A percentile compares a stretch with the other conserved stretches of the same genome.
These are phyloP conservation scores for Deilephila elpenor DNA, from an alignment of 2,888 invertebrate species.

Conservation along the genomic window DNA sequence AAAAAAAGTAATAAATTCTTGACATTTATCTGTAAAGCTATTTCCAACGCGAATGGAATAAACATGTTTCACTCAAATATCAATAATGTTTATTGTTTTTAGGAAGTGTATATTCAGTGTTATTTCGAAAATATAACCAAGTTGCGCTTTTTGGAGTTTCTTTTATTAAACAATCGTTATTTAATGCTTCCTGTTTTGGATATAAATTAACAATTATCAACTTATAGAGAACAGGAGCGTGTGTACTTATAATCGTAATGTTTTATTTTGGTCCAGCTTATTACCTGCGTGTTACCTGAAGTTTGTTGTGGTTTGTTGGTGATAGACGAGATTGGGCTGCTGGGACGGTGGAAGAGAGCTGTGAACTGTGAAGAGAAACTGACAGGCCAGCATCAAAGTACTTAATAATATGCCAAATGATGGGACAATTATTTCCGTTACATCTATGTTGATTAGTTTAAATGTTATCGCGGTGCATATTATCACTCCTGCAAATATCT, in stretches of 20 bases:
- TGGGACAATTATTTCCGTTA: not conserved
- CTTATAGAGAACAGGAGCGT: too few relatives aligned
- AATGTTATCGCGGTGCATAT: not conserved
- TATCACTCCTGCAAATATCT: constrained; percentile 40
- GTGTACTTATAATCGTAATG: too few relatives aligned
- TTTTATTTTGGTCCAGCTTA: too few relatives aligned
- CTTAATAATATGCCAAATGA: not conserved
- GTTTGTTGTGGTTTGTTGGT: too few relatives aligned
- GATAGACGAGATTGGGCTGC: too few relatives aligned
- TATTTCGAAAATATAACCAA: constrained; percentile 2
- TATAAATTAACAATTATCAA: too few relatives aligned
- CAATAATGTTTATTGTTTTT: not conserved
- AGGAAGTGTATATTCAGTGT: not conserved
- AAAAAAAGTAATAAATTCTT: constrained; percentile 20
- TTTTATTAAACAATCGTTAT: too few relatives aligned
- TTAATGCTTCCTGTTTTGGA: not conserved
- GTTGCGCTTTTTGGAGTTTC: not conserved
- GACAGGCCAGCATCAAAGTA: not conserved
- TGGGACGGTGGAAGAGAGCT: too few relatives aligned
- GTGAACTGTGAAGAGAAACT: not conserved
- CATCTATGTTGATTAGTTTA: constrained; percentile 21
- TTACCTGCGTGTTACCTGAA: too few relatives aligned
- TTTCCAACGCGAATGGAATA: not conserved
- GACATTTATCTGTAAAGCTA: constrained; percentile 7
- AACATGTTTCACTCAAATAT: not conserved